These are phyloP conservation scores for Choristoneura fumiferana DNA, from an alignment of 1,140 invertebrate genomes.

Conservation along the genomic window DNA sequence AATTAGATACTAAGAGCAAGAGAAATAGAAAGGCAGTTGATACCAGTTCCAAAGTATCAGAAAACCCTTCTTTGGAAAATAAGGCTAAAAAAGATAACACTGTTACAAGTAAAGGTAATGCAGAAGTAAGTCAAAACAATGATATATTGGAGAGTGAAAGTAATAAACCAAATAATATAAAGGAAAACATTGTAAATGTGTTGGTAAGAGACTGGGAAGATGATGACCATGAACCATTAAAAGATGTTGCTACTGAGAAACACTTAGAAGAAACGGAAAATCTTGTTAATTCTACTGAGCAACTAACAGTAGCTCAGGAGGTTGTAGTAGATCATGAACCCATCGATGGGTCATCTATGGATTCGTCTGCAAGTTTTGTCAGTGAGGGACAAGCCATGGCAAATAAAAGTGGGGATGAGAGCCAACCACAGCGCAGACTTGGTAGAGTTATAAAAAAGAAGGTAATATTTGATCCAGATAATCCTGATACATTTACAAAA, in stretches of 20 bases:
- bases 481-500: constrained; percentile 77
- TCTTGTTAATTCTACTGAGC: constrained; percentile 26
- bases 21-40: not conserved
- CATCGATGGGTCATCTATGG: constrained; percentile 37
- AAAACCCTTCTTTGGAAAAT: not conserved
- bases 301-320: constrained; percentile 27
- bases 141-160: constrained; percentile 21
- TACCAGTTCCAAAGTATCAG: not conserved
- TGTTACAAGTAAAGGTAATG: not conserved
- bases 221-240: constrained; percentile 58
- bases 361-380: constrained; percentile 34
- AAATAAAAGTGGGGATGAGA: constrained; percentile 52
- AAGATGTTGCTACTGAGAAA: constrained; percentile 32
- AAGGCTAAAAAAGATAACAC: not conserved
- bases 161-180: constrained; percentile 28
- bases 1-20: not conserved
- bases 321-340: constrained; percentile 31
- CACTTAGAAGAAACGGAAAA: constrained; percentile 31
- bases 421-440: constrained; percentile 51
- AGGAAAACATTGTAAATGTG: constrained; percentile 60
- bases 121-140: constrained; percentile 4
- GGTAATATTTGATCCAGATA: constrained; percentile 85
- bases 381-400: constrained; percentile 36
- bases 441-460: constrained; percentile 83
- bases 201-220: constrained; percentile 72